Evolutionary conservation across 2,113 vertebrate species (phyloP).

Genomic region (Stercorarius parasiticus): DNA sequence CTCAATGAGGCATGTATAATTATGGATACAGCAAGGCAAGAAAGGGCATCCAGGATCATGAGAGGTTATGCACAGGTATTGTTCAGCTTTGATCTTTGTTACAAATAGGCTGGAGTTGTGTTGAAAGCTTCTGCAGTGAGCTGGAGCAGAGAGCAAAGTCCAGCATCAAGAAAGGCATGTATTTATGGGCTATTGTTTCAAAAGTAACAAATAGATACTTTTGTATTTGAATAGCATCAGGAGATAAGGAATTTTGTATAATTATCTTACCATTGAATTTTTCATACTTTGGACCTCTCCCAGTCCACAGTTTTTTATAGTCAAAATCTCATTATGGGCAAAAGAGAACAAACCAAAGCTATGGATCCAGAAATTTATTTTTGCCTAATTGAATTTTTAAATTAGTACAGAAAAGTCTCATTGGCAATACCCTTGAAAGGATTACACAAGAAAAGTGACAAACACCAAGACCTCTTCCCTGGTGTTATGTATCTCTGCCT

Average conservation of each 20-base stretch:
- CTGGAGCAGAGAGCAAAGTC: neutral
- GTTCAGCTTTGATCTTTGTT: neutral
- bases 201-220: neutral
- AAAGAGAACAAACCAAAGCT: neutral
- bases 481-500: accelerated
- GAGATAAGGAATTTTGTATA: neutral
- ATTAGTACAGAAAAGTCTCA: neutral
- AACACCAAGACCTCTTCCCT: neutral
- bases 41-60: neutral
- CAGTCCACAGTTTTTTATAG: neutral
- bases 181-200: neutral
- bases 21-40: neutral
- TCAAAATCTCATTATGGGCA: neutral
- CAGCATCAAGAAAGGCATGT: neutral
- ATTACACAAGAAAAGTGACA: neutral
- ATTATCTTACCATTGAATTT: neutral
- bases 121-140: neutral
- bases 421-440: neutral
- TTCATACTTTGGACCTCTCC: neutral
- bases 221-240: neutral
- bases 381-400: neutral
- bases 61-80: accelerated
- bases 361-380: neutral
- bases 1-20: neutral
- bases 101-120: neutral